Conservation (phyloP, 1,140 invertebrate genomes). For the Hestina assimilis region DNA sequence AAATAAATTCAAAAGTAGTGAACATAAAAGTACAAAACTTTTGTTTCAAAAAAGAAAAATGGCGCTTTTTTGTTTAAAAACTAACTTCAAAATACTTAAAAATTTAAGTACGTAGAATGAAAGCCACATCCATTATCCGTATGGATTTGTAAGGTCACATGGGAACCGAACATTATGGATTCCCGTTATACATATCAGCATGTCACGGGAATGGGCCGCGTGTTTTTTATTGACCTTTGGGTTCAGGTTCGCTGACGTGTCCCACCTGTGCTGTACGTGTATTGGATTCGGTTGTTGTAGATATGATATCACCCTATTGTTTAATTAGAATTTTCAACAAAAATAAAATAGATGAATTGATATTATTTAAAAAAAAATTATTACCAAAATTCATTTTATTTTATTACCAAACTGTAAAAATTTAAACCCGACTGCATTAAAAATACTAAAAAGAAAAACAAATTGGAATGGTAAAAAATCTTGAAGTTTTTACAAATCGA, state of each 20-base stretch:
- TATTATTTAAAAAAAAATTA: background rate
- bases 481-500: too few relatives aligned
- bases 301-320: background rate
- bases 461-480: too few relatives aligned
- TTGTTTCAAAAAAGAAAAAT: too few relatives aligned
- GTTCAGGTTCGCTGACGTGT: constrained; percentile 29
- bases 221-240: constrained; percentile 40
- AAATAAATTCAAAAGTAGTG: too few relatives aligned
- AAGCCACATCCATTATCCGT: constrained; percentile 21
- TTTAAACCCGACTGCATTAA: too few relatives aligned
- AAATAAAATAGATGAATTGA: background rate
- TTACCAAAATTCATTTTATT: too few relatives aligned
- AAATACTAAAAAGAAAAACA: too few relatives aligned
- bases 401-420: too few relatives aligned
- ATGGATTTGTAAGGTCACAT: constrained; percentile 5
- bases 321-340: background rate
- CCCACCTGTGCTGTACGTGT: constrained; percentile 17
- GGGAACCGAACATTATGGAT: constrained; percentile 36
- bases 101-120: too few relatives aligned
- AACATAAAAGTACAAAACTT: background rate
- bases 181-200: constrained; percentile 40
- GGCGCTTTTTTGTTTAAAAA: too few relatives aligned
- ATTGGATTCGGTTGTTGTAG: background rate
- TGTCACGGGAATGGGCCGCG: constrained; percentile 44
- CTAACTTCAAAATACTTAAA: too few relatives aligned